Evolutionary conservation across 2,113 vertebrate species (phyloP).

Genomic region (Danio rerio): DNA sequence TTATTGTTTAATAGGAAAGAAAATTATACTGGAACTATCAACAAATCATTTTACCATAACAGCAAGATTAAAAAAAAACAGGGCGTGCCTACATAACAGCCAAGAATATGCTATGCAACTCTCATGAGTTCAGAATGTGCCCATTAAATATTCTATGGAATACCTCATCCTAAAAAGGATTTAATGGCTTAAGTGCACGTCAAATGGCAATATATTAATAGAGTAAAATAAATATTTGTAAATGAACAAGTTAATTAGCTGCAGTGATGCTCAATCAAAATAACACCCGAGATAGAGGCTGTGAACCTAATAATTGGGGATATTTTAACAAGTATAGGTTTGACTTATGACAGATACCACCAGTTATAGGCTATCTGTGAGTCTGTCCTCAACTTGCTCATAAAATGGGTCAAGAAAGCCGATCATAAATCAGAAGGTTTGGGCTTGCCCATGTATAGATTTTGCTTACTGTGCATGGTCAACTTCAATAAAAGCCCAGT

Average conservation of each 20-base stretch:
- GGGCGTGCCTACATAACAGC: not conserved
- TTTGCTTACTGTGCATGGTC: slow-evolving; percentile 17
- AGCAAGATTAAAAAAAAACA: too few relatives aligned
- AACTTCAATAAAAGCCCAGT: slow-evolving; percentile 19
- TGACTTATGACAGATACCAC: not conserved
- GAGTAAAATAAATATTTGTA: not conserved
- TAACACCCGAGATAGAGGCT: not conserved
- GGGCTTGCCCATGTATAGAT: slow-evolving; percentile 2
- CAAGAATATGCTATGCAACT: not conserved
- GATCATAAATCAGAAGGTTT: not conserved
- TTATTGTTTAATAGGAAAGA: too few relatives aligned
- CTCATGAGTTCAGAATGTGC: slow-evolving; percentile 1
- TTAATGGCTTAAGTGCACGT: not conserved
- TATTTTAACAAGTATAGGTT: not conserved
- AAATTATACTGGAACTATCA: too few relatives aligned
- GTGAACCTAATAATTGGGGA: not conserved
- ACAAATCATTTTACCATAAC: too few relatives aligned
- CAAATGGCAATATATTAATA: slow-evolving; percentile 17
- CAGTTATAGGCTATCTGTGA: not conserved
- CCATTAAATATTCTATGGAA: not conserved
- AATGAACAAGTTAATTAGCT: too few relatives aligned
- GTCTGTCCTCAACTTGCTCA: not conserved
- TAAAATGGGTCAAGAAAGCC: not conserved
- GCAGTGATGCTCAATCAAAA: not conserved
- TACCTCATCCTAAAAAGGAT: not conserved